Conservation (phyloP, 2,797 vertebrate species). For the Erithacus rubecula region DNA sequence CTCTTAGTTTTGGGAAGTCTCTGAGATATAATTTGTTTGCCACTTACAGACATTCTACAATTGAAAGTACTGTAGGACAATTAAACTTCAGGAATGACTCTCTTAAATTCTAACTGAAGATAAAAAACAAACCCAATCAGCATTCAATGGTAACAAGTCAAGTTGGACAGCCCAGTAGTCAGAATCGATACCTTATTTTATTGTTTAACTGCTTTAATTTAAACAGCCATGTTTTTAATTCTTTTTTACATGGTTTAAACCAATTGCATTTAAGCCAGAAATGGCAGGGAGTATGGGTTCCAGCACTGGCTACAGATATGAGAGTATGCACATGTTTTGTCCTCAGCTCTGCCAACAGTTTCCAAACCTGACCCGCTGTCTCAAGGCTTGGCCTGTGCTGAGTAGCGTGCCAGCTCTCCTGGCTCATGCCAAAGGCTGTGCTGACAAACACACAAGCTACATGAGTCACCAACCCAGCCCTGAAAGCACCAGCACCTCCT, state of each 20-base stretch:
- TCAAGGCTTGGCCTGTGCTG: not conserved
- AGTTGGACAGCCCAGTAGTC: not conserved
- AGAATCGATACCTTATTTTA: not conserved
- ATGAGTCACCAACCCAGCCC: not conserved
- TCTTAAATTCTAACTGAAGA: not conserved
- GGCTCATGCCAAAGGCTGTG: not conserved
- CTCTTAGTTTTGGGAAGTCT: not conserved
- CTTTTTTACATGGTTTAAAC: not conserved
- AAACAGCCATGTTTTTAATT: not conserved
- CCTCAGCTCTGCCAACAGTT: not conserved
- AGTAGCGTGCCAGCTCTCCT: not conserved
- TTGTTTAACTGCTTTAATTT: not conserved
- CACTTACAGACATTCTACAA: not conserved
- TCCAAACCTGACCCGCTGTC: accelerated
- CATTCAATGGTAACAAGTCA: not conserved
- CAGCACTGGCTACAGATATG: not conserved
- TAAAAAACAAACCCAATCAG: not conserved
- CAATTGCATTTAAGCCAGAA: not conserved
- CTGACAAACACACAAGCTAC: not conserved
- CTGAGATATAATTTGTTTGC: not conserved
- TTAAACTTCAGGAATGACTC: not conserved
- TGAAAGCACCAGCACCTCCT: not conserved
- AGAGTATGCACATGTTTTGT: not conserved
- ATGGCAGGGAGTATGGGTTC: not conserved
- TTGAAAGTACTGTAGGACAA: not conserved